Evolutionary conservation across 2,113 vertebrate species (phyloP).

Genomic region (Semnornis frantzii): DNA sequence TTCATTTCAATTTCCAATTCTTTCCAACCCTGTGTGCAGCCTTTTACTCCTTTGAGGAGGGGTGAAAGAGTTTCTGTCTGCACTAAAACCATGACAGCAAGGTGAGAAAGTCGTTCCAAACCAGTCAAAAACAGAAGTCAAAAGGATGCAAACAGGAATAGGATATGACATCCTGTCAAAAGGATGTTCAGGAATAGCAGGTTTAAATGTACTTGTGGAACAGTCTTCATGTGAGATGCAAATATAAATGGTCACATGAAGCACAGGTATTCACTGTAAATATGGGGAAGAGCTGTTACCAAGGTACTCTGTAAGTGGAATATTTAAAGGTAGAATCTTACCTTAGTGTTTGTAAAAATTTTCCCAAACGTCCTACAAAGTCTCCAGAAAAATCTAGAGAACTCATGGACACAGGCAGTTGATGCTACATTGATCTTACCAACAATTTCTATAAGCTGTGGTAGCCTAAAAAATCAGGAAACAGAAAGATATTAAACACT

Average conservation of each 20-base stretch:
- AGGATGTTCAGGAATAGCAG: neutral
- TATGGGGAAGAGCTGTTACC: neutral
- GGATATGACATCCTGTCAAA: too few species aligned
- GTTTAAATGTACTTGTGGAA: neutral
- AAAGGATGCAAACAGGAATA: neutral
- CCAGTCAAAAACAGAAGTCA: neutral
- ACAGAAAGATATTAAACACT: constrained; percentile 50
- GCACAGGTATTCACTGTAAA: accelerated
- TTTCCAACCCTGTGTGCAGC: too few species aligned
- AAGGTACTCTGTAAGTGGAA: neutral
- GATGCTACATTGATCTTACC: constrained; percentile 95
- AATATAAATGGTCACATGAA: neutral
- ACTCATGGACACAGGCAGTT: constrained; percentile 95
- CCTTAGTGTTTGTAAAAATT: constrained; percentile 99
- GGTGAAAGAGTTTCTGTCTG: too few species aligned
- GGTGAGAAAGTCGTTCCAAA: neutral
- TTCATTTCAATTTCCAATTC: too few species aligned
- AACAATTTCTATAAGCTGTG: constrained; percentile 95
- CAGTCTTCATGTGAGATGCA: neutral
- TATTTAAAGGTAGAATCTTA: constrained; percentile 61
- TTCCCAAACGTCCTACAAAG: constrained; percentile 98
- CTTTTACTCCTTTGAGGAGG: too few species aligned
- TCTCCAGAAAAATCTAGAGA: constrained; percentile 98
- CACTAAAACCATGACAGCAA: neutral
- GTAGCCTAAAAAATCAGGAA: constrained; percentile 82